Percentiles rank a stretch among this genome's conserved stretches.
Conservation (phyloP, 2,113 vertebrate genomes). For the Chamaea fasciata region DNA sequence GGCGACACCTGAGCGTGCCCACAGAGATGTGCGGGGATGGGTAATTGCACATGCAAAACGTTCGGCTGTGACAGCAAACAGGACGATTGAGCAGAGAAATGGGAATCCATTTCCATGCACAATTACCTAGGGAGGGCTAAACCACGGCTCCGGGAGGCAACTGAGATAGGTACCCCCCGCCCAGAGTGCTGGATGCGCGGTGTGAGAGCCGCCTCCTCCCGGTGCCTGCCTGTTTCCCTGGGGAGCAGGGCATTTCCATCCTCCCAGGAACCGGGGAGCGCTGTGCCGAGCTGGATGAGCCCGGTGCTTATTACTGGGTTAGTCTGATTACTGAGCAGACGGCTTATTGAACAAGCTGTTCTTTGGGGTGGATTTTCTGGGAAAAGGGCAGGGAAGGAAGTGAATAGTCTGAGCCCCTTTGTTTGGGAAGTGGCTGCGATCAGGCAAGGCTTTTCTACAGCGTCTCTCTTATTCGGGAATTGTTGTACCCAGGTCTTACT, state of each 20-base stretch:
- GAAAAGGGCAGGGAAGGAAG: not conserved
- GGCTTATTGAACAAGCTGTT: not conserved
- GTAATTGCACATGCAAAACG: slow-evolving; percentile 38
- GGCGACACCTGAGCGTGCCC: slow-evolving; percentile 1
- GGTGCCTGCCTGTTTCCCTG: not conserved
- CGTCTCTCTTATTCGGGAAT: not conserved
- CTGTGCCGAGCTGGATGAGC: not conserved
- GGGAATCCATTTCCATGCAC: slow-evolving; percentile 22
- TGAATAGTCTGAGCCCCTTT: not conserved
- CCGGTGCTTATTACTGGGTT: not conserved
- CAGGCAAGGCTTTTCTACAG: not conserved
- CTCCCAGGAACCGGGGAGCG: rapidly evolving
- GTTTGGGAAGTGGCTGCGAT: not conserved
- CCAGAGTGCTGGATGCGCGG: not conserved
- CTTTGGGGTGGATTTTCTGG: not conserved
- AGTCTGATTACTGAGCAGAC: not conserved
- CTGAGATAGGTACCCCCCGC: not conserved
- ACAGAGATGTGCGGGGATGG: not conserved
- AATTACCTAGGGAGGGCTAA: not conserved
- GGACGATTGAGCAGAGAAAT: slow-evolving; percentile 20
- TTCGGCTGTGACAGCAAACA: slow-evolving; percentile 24
- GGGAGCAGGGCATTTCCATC: not conserved
- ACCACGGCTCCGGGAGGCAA: not conserved
- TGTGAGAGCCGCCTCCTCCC: not conserved
- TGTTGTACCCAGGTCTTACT: not conserved